phyloP scores from a whole-genome alignment of 1,140 invertebrate genomes.

The Cotesia vestalis region DNA sequence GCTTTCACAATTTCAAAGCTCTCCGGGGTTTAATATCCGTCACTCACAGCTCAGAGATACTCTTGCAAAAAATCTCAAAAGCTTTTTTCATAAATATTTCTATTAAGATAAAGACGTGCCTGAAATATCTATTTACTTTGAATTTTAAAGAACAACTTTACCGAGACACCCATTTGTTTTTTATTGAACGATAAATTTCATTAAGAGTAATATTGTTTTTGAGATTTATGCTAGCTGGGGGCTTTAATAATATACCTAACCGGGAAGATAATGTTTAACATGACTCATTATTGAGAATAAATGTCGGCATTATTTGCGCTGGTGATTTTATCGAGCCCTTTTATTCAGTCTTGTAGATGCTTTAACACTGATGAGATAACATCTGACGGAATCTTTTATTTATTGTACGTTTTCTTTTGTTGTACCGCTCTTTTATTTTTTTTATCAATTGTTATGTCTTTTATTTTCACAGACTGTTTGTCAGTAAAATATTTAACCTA shows the following conservation, averaged over 20 bases:
- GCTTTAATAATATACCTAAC: neutral
- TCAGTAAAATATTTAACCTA: too few species aligned
- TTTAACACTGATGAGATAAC: neutral
- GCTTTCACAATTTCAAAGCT: constrained; percentile 24
- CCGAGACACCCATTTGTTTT: too few species aligned
- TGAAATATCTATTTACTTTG: neutral
- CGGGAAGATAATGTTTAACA: constrained; percentile 16
- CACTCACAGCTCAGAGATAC: neutral
- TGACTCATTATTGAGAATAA: constrained; percentile 10
- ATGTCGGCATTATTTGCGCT: constrained; percentile 7
- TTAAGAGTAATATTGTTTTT: neutral
- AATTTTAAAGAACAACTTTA: neutral
- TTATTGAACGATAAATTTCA: too few species aligned
- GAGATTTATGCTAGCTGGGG: neutral
- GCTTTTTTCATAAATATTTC: neutral
- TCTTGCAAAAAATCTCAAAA: neutral
- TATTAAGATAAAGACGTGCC: neutral
- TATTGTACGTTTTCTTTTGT: neutral
- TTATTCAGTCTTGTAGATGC: constrained; percentile 1
- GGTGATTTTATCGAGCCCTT: constrained; percentile 10
- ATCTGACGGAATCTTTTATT: neutral
- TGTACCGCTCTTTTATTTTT: neutral
- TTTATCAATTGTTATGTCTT: neutral
- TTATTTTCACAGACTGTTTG: neutral
- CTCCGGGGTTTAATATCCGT: constrained; percentile 1